Evolutionary conservation across 2,113 vertebrate genomes (phyloP).

Genomic region (Turnix velox): DNA sequence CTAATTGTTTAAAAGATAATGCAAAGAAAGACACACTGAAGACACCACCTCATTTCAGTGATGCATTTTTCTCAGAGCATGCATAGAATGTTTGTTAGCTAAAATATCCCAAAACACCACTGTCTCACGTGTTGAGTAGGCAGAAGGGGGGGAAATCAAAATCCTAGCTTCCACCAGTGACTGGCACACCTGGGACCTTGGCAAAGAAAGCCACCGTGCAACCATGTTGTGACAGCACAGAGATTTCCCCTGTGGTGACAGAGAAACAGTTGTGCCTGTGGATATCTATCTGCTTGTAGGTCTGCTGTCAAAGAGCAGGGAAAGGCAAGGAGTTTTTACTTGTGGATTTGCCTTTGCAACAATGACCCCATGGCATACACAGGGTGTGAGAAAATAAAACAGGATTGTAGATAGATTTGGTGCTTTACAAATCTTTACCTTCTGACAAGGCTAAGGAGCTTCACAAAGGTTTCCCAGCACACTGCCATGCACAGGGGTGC

Average conservation of each 20-base stretch:
- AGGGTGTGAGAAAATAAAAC: background rate
- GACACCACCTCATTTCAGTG: background rate
- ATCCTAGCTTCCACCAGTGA: background rate
- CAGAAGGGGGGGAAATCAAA: background rate
- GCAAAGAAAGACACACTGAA: background rate
- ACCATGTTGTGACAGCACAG: background rate
- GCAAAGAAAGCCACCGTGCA: background rate
- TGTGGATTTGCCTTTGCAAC: accelerated
- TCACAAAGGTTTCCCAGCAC: background rate
- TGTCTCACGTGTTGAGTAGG: background rate
- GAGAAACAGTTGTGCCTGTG: background rate
- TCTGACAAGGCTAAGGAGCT: background rate
- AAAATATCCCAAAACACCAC: background rate
- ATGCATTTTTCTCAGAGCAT: background rate
- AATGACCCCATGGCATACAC: accelerated
- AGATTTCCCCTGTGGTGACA: background rate
- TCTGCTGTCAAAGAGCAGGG: background rate
- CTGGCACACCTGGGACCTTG: background rate
- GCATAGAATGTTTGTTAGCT: background rate
- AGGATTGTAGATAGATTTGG: accelerated
- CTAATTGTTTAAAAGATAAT: background rate
- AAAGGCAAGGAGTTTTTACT: background rate
- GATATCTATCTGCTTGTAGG: background rate
- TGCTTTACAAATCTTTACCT: background rate
- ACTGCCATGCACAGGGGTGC: accelerated